phyloP scores from a whole-genome alignment of 2,113 vertebrate genomes.

The Amblyornis subalaris region DNA sequence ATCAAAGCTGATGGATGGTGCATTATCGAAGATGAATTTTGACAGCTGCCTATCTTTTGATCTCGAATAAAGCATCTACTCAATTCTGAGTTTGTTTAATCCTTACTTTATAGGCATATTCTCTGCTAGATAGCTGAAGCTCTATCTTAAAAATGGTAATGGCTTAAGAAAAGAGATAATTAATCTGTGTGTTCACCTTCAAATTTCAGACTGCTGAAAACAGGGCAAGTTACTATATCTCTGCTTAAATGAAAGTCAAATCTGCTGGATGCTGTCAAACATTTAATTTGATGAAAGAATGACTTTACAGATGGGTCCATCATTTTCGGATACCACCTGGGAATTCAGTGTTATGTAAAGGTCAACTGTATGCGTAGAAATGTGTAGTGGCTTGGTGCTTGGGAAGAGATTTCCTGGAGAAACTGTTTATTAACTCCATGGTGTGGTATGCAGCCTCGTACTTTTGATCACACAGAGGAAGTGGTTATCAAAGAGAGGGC shows the following conservation, averaged over 20 bases:
- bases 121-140: background rate
- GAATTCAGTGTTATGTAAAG: constrained; percentile 17
- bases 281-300: constrained; percentile 17
- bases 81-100: constrained; percentile 19
- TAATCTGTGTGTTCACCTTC: constrained; percentile 54
- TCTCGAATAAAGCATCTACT: constrained; percentile 50
- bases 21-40: constrained; percentile 56
- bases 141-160: constrained; percentile 53
- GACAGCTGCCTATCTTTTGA: constrained; percentile 64
- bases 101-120: constrained; percentile 27
- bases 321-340: background rate
- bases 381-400: background rate
- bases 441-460: background rate
- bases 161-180: constrained; percentile 55
- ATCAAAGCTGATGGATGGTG: constrained; percentile 40
- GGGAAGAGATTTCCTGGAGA: constrained; percentile 16
- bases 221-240: background rate
- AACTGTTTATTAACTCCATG: constrained; percentile 39
- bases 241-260: background rate
- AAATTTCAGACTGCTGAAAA: constrained; percentile 17
- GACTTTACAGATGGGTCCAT: background rate
- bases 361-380: constrained; percentile 5
- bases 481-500: background rate
- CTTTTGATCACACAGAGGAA: background rate
- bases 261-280: constrained; percentile 28